Evolutionary conservation across 2,113 vertebrate genomes (phyloP), one percentile per base, ranked within the genome.

Genomic region (Dicaeum eximium): DNA sequence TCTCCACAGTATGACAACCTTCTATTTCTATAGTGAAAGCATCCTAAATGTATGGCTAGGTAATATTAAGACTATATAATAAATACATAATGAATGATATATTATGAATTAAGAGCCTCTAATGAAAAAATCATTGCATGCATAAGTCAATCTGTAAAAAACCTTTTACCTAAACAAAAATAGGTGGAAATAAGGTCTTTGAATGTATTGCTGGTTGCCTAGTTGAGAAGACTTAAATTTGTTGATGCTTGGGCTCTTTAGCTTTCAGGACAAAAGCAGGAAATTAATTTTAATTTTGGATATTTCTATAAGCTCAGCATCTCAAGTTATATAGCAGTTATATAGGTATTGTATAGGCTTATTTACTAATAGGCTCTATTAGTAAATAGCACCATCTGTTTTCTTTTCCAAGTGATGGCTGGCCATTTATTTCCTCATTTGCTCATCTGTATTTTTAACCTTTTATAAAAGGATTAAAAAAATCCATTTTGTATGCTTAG

Each of bases 321-420:
- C 15, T 28, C n/a, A 62, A 69, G 25, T 77, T 65, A 23, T 40
- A 23, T 12, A 57, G 23, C 22, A 28, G 7, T 80, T 61, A 44
- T 13, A 35, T 27, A 20, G 13, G 10, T 0, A 0, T 64, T n/a
- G 8, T 33, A 19, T 15, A 57, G 42, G 17, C 10, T 30, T 73
- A n/a, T n/a, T n/a, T n/a, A n/a, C n/a, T n/a, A n/a, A n/a, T n/a
- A n/a, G n/a, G n/a, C n/a, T 60, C 14, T 82, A 9, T 38, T 64
- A 65, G 67, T 57, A 69, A 86, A 72, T 15, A 53, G 12, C 13
- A 48, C 7, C 11, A 25, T 61, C 3, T 18, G 5, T 40, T 86
- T 65, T 92, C 23, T 78, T 87, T 89, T 56, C 18, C 20, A 60
- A 40, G 18, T 62, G 45, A 28, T 45, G 33, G 2, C 25, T 88